phyloP scores from a whole-genome alignment of 2,888 invertebrate species.

The Tetanocera ferruginea region DNA sequence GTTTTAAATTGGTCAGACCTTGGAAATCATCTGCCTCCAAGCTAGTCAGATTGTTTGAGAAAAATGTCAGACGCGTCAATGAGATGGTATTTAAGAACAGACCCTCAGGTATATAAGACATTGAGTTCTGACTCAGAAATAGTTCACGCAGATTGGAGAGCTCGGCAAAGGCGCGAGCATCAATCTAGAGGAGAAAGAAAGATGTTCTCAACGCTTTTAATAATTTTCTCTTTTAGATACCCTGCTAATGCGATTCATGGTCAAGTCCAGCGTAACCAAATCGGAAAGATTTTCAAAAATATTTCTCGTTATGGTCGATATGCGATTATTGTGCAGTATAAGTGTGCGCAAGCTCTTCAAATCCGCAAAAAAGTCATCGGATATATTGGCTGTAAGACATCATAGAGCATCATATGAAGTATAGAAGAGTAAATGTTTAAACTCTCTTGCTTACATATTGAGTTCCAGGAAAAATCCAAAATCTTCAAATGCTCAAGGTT shows the following conservation, averaged over 20 bases:
- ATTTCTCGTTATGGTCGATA: constrained; percentile 65
- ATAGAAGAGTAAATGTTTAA: neutral
- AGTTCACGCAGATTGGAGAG: constrained; percentile 71
- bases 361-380: constrained; percentile 63
- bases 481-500: constrained; percentile 72
- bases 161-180: constrained; percentile 70
- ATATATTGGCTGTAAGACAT: constrained; percentile 56
- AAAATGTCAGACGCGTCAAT: constrained; percentile 72
- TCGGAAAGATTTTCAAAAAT: constrained; percentile 62
- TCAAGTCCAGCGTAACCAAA: constrained; percentile 63
- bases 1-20: constrained; percentile 71
- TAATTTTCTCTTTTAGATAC: constrained; percentile 46
- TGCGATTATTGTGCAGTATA: constrained; percentile 71
- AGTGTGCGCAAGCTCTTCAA: constrained; percentile 63
- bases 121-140: constrained; percentile 73
- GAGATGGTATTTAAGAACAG: constrained; percentile 70
- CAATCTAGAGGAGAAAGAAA: constrained; percentile 55
- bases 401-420: neutral
- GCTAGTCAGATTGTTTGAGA: constrained; percentile 71
- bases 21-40: constrained; percentile 70
- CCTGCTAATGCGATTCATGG: constrained; percentile 65
- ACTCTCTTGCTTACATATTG: constrained; percentile 64
- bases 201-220: no score
- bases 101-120: constrained; percentile 70
- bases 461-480: constrained; percentile 76